Evolutionary conservation across 2,797 vertebrate genomes (phyloP), one percentile per base, ranked within the genome.

Genomic region (Ficedula albicollis): DNA sequence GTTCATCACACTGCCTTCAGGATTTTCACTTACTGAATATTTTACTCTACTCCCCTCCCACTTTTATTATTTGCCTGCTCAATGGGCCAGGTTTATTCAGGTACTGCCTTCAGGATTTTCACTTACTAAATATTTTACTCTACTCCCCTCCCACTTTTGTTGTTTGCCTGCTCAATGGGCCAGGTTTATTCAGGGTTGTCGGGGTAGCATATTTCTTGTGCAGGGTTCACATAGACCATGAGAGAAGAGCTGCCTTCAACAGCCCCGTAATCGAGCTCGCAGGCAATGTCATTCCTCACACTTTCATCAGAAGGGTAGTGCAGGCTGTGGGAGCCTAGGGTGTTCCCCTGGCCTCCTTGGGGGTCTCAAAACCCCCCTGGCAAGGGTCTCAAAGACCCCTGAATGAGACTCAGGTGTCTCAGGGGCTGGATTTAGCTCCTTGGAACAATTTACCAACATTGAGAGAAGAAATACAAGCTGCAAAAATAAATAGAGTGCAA

Each of bases 181-280:
- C 20, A 63, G 4, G 44, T 55, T 67, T 75, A 59, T 34, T 64
- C 41, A 36, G 60, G 30, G 32, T 9, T 85, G 13, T 51, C 63
- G 52, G 68, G 9, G 30, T 69, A 46, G 26, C 13, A 15, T 39
- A 43, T 69, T 80, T 74, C n/a, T 75, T 67, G 22, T 21, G 32
- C 41, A 38, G 20, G 6, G 20, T 11, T 87, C 10, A 0, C 11
- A 5, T 0, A 73, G 41, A 34, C 18, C 11, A 2, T 4, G 4
- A 88, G 32, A 80, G 32, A 66, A 77, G 38, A 17, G 11, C 27
- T 64, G 56, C 73, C 56, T 77, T 73, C 2, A 2, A 43, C 43
- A 80, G 7, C 48, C 36, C 48, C 1, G 0, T 21, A 48, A 55
- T 34, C 34, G 34, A 38, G 22, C 41, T 74, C 38, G 34, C 13